Base-by-base conservation (phyloP, 2,797 vertebrate genomes). In the Telmatherina bonti region DNA sequence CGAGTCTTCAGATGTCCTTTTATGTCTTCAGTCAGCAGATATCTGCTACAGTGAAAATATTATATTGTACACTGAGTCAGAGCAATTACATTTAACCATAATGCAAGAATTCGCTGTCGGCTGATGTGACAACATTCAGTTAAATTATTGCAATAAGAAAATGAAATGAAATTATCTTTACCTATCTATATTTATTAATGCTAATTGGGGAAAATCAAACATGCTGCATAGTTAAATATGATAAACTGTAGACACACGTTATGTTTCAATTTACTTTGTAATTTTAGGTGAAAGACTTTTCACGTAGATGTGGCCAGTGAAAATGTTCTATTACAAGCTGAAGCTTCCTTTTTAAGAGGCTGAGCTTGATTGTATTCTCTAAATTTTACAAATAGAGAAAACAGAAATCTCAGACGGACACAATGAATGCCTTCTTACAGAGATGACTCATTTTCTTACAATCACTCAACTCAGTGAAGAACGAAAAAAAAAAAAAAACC, bases 31-130 rank as follows among this genome's bases (percentile, higher is more conserved):
- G 24, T 51, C 24, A 53, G 13, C 10, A 52, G 27, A 70, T 47
- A n/a, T 18, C n/a, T 66, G 24, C 20, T 61, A 43, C 1, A 27
- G n/a, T 53, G 64, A 64, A 54, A 52, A 29, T 52, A 20, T 31
- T 20, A 31, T 27, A 27, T 20, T 66, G 56, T 38, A 55, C 54
- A 56, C 7, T 41, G 4, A 54, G 24, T 67, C 31, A 43, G 11
- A 26, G 51, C 30, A 49, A 10, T 38, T 33, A n/a, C 16, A 61
- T 6, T 5, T 26, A 41, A 16, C 11, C 5, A 49, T 67, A 67
- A 59, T 45, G 7, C 6, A 52, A 57, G 5, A 57, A 30, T 52
- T n/a, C 65, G 18, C 15, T 18, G 22, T 18, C 26, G 7, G 24
- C 1, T 49, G 9, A 43, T 43, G 16, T 7, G 7, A 43, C 41